Conservation (phyloP, 1,140 invertebrate species). For the Diabrotica virgifera region DNA sequence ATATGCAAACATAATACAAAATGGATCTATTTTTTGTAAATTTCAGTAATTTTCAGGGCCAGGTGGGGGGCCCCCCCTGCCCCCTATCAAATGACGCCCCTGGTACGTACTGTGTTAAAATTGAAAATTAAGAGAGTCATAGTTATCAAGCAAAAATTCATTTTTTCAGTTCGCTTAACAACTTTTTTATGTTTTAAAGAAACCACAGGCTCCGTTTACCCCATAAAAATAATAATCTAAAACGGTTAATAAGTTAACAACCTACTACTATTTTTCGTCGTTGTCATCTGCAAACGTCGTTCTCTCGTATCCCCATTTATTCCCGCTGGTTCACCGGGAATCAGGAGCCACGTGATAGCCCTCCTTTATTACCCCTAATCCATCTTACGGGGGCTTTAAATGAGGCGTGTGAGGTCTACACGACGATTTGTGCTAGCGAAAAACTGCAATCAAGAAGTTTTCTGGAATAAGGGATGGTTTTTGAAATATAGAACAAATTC, state of each 20-base stretch:
- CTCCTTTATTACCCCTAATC: conserved; percentile 5
- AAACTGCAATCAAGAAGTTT: conserved; percentile 7
- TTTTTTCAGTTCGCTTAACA: no score
- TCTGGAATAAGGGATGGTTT: background rate
- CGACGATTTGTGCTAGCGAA: conserved; percentile 5
- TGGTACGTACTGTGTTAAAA: no score
- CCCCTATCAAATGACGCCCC: no score
- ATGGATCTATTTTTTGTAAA: no score
- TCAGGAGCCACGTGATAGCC: conserved; percentile 1
- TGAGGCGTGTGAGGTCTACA: conserved; percentile 14
- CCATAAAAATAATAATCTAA: background rate
- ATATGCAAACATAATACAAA: no score
- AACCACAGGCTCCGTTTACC: no score
- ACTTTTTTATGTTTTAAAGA: no score
- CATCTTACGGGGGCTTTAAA: conserved; percentile 8
- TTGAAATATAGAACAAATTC: background rate
- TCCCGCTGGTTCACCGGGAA: background rate
- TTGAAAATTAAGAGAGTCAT: no score
- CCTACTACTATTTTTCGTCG: background rate
- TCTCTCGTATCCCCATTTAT: background rate
- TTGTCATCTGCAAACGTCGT: background rate
- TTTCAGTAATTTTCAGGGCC: no score
- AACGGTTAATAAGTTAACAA: background rate
- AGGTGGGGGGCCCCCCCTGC: no score
- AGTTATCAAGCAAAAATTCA: no score